phyloP scores from a whole-genome alignment of 2,888 invertebrate genomes.

The Pyrgus malvae region DNA sequence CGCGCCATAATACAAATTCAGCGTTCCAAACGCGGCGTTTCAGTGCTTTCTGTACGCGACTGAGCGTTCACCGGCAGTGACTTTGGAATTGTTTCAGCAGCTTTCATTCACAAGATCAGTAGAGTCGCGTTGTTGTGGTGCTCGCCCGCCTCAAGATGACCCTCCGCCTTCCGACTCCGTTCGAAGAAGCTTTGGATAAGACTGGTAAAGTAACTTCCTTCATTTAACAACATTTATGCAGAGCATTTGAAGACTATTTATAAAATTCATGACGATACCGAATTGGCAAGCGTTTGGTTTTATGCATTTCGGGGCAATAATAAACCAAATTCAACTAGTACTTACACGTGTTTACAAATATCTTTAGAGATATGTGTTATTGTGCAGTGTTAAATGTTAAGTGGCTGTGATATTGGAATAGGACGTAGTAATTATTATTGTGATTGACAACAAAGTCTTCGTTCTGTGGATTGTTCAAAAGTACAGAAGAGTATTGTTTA shows the following conservation, averaged over 20 bases:
- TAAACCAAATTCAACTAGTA: neutral
- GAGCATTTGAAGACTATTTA: neutral
- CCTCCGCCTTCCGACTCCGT: constrained; percentile 42
- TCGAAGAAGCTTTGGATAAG: constrained; percentile 62
- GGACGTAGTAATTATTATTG: neutral
- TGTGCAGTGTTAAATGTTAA: neutral
- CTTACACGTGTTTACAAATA: neutral
- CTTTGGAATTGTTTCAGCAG: constrained; percentile 54
- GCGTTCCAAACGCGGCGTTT: constrained; percentile 5
- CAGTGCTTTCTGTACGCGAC: constrained; percentile 31
- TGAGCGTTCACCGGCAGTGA: constrained; percentile 47
- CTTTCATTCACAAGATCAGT: constrained; percentile 55
- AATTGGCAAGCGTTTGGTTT: constrained; percentile 3
- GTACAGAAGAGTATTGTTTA: too few relatives aligned
- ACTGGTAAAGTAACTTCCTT: constrained; percentile 48
- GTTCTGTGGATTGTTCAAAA: too few relatives aligned
- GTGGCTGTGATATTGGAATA: neutral
- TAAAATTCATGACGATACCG: neutral
- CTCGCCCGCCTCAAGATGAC: constrained; percentile 37
- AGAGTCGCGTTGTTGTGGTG: constrained; percentile 31
- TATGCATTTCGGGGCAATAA: constrained; percentile 1
- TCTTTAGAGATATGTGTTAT: neutral
- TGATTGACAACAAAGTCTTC: neutral
- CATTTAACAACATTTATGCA: neutral
- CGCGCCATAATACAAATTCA: neutral